Evolutionary conservation across 2,797 vertebrate species (phyloP).

Genomic region (Muraenolepis orangiensis): DNA sequence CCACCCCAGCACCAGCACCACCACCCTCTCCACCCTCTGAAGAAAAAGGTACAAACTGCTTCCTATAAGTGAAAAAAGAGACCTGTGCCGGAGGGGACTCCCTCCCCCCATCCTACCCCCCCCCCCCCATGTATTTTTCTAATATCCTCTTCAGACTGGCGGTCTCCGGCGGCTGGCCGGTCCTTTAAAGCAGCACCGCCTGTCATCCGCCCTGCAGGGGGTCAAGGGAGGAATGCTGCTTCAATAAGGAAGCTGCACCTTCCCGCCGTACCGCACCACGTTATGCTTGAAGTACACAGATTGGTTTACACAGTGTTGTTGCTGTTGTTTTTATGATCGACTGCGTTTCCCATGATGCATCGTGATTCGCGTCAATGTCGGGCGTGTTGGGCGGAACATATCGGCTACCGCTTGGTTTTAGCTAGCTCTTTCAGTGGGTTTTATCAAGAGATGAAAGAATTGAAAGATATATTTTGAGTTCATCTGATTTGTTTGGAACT

Average conservation of each 20-base stretch:
- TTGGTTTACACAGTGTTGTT: no score
- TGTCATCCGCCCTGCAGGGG: conserved; percentile 72
- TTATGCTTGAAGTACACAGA: no score
- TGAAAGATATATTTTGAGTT: no score
- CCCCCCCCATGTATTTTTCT: conserved; percentile 75
- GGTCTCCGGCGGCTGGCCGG: conserved; percentile 66
- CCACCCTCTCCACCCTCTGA: conserved; percentile 55
- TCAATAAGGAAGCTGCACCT: conserved; percentile 72
- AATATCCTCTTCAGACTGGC: conserved; percentile 81
- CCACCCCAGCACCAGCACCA: conserved; percentile 43
- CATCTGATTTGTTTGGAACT: no score
- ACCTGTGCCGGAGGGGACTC: conserved; percentile 58
- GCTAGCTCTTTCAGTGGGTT: no score
- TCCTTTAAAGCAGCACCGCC: conserved; percentile 73
- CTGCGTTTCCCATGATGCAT: no score
- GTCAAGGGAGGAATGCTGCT: conserved; percentile 64
- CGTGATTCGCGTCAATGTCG: no score
- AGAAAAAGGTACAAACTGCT: conserved; percentile 70
- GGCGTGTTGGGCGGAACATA: no score
- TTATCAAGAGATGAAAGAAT: no score
- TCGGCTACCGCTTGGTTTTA: no score
- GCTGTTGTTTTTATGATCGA: no score
- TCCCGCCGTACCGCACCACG: no score
- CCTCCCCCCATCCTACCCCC: conserved; percentile 42
- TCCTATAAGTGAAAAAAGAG: conserved; percentile 53